Conservation (phyloP, 1,140 invertebrate genomes). For the Drosophila serrata region DNA sequence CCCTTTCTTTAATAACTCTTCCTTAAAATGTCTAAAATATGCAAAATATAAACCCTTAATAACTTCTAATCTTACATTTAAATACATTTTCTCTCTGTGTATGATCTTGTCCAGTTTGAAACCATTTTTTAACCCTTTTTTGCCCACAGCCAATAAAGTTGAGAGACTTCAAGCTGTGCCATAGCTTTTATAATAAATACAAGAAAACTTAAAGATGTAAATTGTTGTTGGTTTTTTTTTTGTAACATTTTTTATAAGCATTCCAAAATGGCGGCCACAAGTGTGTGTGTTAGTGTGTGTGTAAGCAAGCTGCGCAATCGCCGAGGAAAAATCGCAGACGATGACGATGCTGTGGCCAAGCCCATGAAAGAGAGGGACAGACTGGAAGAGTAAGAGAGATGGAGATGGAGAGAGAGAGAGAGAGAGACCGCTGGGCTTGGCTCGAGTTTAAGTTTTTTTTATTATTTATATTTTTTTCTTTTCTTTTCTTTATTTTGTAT, state of each 20-base stretch:
- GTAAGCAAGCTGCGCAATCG: conserved; percentile 58
- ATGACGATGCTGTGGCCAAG: conserved; percentile 67
- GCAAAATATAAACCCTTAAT: not conserved
- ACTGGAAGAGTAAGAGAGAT: not conserved
- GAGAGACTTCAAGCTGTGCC: conserved; percentile 28
- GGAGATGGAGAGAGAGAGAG: conserved; percentile 4
- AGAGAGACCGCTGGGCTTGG: conserved; percentile 49
- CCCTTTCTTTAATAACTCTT: too few species aligned
- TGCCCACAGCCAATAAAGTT: conserved; percentile 1
- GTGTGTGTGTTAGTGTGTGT: conserved; percentile 12
- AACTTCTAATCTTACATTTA: not conserved
- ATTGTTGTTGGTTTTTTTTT: conserved; percentile 10
- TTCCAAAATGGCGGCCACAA: conserved; percentile 32
- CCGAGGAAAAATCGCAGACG: conserved; percentile 37
- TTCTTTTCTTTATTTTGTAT: conserved; percentile 13
- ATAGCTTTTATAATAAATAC: not conserved
- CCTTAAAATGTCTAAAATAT: not conserved
- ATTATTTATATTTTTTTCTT: conserved; percentile 18
- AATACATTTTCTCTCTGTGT: not conserved
- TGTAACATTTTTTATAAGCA: conserved; percentile 9
- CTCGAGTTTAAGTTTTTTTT: conserved; percentile 16
- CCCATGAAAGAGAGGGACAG: conserved; percentile 45
- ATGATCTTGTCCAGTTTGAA: conserved; percentile 6
- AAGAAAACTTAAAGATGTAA: conserved; percentile 28
- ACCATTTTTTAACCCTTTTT: conserved; percentile 14